Percentiles rank a stretch among this genome's conserved stretches.
Evolutionary conservation across 2,113 vertebrate species (phyloP).

Genomic region (Climacteris rufus): DNA sequence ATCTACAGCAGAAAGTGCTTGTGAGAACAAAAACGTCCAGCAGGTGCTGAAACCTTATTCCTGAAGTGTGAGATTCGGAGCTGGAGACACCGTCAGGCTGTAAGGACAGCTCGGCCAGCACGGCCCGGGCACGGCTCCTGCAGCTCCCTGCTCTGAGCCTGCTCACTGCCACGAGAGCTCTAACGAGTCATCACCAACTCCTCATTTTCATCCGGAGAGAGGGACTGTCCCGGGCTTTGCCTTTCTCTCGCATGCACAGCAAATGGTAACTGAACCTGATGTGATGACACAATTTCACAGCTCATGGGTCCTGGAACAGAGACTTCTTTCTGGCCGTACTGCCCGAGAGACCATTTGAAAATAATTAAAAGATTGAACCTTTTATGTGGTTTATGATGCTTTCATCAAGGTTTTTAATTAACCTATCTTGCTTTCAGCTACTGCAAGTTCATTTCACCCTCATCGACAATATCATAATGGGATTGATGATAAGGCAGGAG

Average conservation of each 20-base stretch:
- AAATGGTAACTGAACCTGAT: not conserved
- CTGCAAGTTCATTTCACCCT: slow-evolving; percentile 41
- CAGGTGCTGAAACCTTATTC: not conserved
- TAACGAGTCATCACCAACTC: rapidly evolving
- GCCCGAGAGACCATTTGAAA: slow-evolving; percentile 20
- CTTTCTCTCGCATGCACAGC: not conserved
- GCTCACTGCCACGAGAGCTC: rapidly evolving
- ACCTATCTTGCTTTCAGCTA: slow-evolving; percentile 61
- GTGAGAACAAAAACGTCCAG: not conserved
- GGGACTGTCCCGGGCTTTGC: not conserved
- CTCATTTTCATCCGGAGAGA: not conserved
- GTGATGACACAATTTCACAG: not conserved
- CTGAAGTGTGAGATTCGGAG: not conserved
- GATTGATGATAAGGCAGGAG: not conserved
- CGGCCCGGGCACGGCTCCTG: rapidly evolving
- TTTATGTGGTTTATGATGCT: slow-evolving; percentile 53
- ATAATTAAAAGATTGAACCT: slow-evolving; percentile 66
- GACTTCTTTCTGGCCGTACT: not conserved
- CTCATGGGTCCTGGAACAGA: not conserved
- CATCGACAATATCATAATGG: not conserved
- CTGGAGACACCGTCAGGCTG: rapidly evolving
- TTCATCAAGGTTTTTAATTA: slow-evolving; percentile 74
- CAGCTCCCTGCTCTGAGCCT: not conserved
- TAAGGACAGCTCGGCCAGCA: not conserved
- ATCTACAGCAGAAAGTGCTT: not conserved